Base-by-base conservation (phyloP, 2,113 vertebrate genomes). In the Planiliza haematocheilus region DNA sequence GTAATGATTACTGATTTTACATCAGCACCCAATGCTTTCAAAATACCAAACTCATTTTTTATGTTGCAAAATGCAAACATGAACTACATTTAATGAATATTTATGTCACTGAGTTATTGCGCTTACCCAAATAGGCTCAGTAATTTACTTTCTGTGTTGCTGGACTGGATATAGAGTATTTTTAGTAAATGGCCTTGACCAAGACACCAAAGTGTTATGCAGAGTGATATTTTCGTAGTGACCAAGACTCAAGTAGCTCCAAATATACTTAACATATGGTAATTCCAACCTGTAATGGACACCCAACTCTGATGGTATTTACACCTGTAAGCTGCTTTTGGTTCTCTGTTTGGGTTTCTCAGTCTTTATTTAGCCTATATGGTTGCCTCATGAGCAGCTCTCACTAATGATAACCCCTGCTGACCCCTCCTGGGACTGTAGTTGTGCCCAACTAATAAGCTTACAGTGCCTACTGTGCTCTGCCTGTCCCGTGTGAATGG, bases 261-360 rank as follows among this genome's bases (percentile, higher is more conserved):
- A 30, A 30, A 30, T 3, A 30, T 30, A 30, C 24, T 2, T 30
- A 30, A 2, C 24, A 30, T 30, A 30, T 30, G 24, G 24, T 30
- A 5, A 51, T 1, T 52, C 9, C 17, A 46, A 4, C n/a, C 7
- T 8, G 48, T 57, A 11, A 46, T 4, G 57, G 43, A 66, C 61
- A 53, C 9, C 38, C 10, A 42, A 16, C 6, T 8, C 21, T 12
- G 5, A 7, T 62, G 64, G 56, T 74, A 56, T 69, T 65, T 70
- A 65, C 48, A 70, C 37, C 42, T 73, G 4, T 73, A 81, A 82
- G 73, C 59, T 66, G 67, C 65, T 63, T 61, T 68, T 42, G 80
- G 30, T 21, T 67, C 46, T 46, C 59, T 67, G 46, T 63, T 52
- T 60, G 48, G 50, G 56, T 70, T 49, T 6, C 55, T 20, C 56